A percentile compares a stretch with the other conserved stretches of the same genome.
Evolutionary conservation across 1,140 invertebrate genomes (phyloP).

Genomic region (Melitaea cinxia): DNA sequence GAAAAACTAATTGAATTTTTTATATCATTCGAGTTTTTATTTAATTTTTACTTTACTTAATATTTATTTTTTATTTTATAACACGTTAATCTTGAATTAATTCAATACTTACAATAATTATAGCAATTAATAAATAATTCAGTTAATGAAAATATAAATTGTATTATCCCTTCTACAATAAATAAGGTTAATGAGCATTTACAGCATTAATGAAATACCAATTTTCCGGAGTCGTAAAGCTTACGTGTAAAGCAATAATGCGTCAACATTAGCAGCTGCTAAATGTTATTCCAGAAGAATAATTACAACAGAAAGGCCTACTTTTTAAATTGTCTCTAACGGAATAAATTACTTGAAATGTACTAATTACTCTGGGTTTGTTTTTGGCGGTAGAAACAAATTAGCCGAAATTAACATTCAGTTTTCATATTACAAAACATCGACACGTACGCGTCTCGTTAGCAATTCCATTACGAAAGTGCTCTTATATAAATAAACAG

Average conservation of each 20-base stretch:
- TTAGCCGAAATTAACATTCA: conserved; percentile 30
- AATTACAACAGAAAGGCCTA: conserved; percentile 36
- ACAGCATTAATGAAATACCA: conserved; percentile 9
- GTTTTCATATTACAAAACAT: neutral
- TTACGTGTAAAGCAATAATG: conserved; percentile 18
- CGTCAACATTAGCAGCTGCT: conserved; percentile 8
- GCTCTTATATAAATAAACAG: neutral
- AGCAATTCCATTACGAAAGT: neutral
- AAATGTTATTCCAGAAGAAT: conserved; percentile 25
- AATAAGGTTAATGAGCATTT: neutral
- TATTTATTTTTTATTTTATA: too few relatives aligned
- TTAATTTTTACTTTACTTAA: too few relatives aligned
- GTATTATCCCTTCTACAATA: neutral
- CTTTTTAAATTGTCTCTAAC: conserved; percentile 36
- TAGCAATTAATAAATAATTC: too few relatives aligned
- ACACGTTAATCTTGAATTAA: too few relatives aligned
- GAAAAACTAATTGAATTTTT: too few relatives aligned
- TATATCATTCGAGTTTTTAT: too few relatives aligned
- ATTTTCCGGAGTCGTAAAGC: neutral
- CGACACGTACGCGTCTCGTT: neutral
- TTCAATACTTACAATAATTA: too few relatives aligned
- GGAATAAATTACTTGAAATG: conserved; percentile 35
- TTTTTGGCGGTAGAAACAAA: conserved; percentile 28
- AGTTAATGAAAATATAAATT: too few relatives aligned
- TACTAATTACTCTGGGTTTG: conserved; percentile 21